Base-by-base conservation (phyloP, 2,888 invertebrate genomes). In the Pemphredon lugubris region DNA sequence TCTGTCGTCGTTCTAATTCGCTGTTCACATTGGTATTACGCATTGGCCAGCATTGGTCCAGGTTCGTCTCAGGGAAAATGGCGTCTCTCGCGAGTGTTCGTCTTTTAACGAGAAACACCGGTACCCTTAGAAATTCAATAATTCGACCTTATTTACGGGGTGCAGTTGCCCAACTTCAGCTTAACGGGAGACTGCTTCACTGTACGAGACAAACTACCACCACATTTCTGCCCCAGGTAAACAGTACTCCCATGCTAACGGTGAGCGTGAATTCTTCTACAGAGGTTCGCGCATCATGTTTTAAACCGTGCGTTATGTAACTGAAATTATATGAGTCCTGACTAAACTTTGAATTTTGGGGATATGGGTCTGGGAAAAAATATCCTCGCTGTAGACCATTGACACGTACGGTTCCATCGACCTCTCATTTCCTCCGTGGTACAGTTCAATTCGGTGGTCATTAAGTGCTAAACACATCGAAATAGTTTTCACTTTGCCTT, bases 31-130 rank as follows among this genome's bases (percentile, higher is more conserved):
- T n/a, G n/a, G n/a, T n/a, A n/a, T n/a, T n/a, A n/a, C n/a, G n/a
- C n/a, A n/a, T n/a, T n/a, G n/a, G n/a, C n/a, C n/a, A n/a, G n/a
- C n/a, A n/a, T n/a, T n/a, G n/a, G n/a, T 48, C 16, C 48, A 23
- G 21, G 32, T 26, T 21, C 34, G 26, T 26, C 48, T 45, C 30
- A 51, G 14, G 55, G 58, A 86, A 84, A 88, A 89, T 89, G 89
- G 89, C 88, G 85, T 84, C 87, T 50, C 79, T 87, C 53, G 71
- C 79, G 73, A 72, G 86, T 82, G 81, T 81, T 55, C 86, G 89
- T 79, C 57, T 87, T 57, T 79, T 88, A 40, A 73, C 82, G 40
- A 83, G 85, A 77, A 84, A 82, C 64, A 74, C 85, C 82, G 84
- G 86, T 73, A 74, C 79, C 51, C 51, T 88, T 51, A 83, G 75